Conservation (phyloP, 2,888 invertebrate genomes). For the Operophtera brumata region DNA sequence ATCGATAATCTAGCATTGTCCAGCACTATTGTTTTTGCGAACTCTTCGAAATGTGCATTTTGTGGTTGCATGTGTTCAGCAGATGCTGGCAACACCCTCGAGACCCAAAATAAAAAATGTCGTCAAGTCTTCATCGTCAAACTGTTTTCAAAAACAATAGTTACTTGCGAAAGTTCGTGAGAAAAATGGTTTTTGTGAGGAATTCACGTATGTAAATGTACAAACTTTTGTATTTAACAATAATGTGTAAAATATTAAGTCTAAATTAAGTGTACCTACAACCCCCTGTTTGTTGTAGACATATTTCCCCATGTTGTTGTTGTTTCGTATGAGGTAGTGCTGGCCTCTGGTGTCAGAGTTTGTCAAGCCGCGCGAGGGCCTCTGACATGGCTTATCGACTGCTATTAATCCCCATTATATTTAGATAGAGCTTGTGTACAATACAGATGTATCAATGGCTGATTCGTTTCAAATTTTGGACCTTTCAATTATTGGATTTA, state of each 20-base stretch:
- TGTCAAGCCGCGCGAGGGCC: no score
- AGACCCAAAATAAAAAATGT: conserved; percentile 52
- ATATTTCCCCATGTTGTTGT: no score
- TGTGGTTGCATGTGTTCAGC: conserved; percentile 67
- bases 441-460: no score
- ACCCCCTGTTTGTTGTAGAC: no score
- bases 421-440: no score
- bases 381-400: no score
- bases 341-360: no score
- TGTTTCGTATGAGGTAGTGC: no score
- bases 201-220: not conserved
- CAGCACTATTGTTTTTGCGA: conserved; percentile 62
- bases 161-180: conserved; percentile 23
- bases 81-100: conserved; percentile 62
- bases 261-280: no score
- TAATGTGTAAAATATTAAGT: no score
- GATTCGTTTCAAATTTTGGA: no score
- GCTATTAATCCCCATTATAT: no score
- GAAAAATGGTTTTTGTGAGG: conserved; percentile 11
- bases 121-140: conserved; percentile 49
- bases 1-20: not conserved
- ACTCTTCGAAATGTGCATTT: conserved; percentile 59
- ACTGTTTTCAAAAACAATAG: conserved; percentile 59
- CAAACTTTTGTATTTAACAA: not conserved
- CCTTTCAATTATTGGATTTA: not conserved